These are phyloP conservation scores for Anniella stebbinsi DNA, from an alignment of 2,797 vertebrate genomes.

Conservation along the genomic window DNA sequence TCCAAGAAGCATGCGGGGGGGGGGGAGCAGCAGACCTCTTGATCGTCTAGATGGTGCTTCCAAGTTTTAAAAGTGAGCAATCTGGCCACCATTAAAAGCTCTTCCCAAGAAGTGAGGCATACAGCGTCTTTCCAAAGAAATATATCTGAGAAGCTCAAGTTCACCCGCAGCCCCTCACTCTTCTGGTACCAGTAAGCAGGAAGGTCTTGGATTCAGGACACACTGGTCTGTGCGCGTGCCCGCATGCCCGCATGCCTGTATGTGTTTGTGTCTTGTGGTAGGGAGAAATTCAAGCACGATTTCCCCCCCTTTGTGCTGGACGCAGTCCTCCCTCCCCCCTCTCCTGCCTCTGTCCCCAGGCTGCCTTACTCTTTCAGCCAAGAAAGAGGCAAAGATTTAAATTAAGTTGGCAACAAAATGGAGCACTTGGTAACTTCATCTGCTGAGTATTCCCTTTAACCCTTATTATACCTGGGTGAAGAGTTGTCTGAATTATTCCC, in stretches of 20 bases:
- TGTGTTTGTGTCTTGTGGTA: not conserved
- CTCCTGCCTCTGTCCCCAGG: constrained; percentile 54
- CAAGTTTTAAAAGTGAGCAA: constrained; percentile 39
- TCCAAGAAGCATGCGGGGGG: constrained; percentile 1
- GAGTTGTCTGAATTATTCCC: not conserved
- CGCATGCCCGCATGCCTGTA: too few relatives aligned
- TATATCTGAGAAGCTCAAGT: constrained; percentile 41
- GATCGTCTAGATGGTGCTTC: constrained; percentile 36
- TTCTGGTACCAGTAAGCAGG: constrained; percentile 50
- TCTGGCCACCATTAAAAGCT: constrained; percentile 62
- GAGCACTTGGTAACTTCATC: constrained; percentile 66
- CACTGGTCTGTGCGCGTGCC: not conserved
- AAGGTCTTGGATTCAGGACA: constrained; percentile 55
- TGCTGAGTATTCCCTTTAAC: constrained; percentile 59
- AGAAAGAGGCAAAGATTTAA: constrained; percentile 69
- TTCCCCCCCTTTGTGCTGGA: constrained; percentile 58
- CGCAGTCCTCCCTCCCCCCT: constrained; percentile 62
- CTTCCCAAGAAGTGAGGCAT: constrained; percentile 39
- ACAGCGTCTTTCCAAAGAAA: constrained; percentile 55
- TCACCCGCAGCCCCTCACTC: constrained; percentile 40
- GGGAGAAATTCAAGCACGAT: constrained; percentile 62
- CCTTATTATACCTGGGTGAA: accelerated
- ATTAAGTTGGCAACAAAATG: constrained; percentile 59
- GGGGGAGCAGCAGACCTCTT: constrained; percentile 53
- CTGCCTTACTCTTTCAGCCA: constrained; percentile 61